Evolutionary conservation across 2,113 vertebrate genomes (phyloP), one percentile per base, ranked within the genome.

Genomic region (Nicator chloris): DNA sequence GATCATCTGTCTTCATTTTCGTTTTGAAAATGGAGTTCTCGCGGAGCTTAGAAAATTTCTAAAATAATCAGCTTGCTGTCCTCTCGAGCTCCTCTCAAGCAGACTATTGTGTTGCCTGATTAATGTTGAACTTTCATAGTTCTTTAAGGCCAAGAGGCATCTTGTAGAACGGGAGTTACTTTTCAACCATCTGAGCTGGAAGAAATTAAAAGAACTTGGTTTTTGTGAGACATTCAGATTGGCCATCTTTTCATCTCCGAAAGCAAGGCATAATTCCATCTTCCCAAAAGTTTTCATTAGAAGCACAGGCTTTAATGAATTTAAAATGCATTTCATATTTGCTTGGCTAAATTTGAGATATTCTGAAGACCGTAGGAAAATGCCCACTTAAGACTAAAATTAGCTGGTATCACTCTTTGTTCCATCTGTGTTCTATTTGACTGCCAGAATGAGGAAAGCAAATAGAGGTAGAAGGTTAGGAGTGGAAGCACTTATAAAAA

Each of bases 381-480:
- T 70, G 77, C 81, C 64, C 53, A 83, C 51, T 40, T 89, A 90
- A 50, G 63, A 51, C 56, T 95, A 88, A 90, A 91, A 94, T 84
- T 82, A 85, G 68, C 87, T 70, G 82, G 6, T 50, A 44, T 78
- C 92, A 71, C 45, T 85, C 60, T 94, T 94, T 96, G 51, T 82
- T 93, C 93, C 93, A 88, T 95, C 92, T 95, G 78, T 91, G 70
- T 76, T 84, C 76, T 83, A 23, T 88, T 83, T 94, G 82, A 65
- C 63, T 91, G 64, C 53, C 65, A 88, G 37, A 49, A 78, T 19
- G 27, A 49, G 51, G 54, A 15, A 51, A 77, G 64, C 56, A 85
- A 82, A 50, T 5, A 51, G 76, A 75, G 39, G 40, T 90, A 76
- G 35, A 91, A 71, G 49, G 68, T 90, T 70, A 91, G 27, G 21